Conservation (phyloP, 2,113 vertebrate species). For the Typhlomys cinereus region DNA sequence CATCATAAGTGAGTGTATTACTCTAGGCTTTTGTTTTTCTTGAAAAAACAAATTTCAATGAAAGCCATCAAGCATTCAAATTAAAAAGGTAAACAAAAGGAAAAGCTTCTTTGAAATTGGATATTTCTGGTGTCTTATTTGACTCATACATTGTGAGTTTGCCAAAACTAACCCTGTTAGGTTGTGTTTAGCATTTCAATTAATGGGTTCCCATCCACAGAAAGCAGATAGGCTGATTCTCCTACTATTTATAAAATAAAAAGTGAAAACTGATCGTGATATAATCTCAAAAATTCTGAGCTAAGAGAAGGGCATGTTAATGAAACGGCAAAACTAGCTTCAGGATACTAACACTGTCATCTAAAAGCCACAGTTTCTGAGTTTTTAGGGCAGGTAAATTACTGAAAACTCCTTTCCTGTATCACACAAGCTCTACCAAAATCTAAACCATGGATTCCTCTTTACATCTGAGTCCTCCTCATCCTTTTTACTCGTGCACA, state of each 20-base stretch:
- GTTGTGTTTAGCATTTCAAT: constrained; percentile 77
- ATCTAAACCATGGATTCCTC: neutral
- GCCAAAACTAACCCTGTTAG: constrained; percentile 76
- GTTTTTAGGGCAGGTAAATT: neutral
- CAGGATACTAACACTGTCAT: constrained; percentile 38
- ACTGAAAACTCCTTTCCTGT: neutral
- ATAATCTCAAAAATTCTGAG: constrained; percentile 57
- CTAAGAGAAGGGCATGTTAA: constrained; percentile 39
- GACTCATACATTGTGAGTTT: constrained; percentile 69
- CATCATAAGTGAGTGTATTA: constrained; percentile 34
- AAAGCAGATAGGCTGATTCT: constrained; percentile 2
- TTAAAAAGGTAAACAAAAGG: constrained; percentile 36
- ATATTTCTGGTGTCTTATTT: constrained; percentile 72
- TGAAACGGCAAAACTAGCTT: constrained; percentile 18
- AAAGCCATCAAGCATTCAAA: too few relatives aligned
- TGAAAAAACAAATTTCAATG: constrained; percentile 41
- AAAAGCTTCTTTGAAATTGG: constrained; percentile 54
- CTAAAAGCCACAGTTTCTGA: constrained; percentile 39
- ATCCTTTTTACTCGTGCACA: neutral
- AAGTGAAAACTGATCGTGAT: constrained; percentile 14
- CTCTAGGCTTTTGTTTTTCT: neutral
- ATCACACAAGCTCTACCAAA: neutral
- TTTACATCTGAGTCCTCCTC: neutral
- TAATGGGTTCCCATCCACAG: constrained; percentile 58
- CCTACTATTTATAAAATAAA: constrained; percentile 49